Percentiles rank a stretch among this genome's conserved stretches.
These are phyloP conservation scores for Parnassius mnemosyne DNA, from an alignment of 2,888 invertebrate species.

Conservation along the genomic window DNA sequence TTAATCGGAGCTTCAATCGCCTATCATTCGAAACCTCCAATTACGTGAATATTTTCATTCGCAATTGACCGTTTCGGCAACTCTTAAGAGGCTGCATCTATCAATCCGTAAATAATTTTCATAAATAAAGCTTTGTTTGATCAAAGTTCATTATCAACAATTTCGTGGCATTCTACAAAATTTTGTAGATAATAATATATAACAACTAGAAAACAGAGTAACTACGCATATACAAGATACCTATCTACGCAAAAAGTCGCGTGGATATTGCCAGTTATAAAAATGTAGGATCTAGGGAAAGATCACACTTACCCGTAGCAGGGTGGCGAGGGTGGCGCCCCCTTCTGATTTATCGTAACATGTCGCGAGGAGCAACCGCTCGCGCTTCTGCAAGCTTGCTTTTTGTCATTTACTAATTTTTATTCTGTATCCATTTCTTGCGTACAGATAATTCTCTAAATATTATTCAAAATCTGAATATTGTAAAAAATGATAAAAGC, in stretches of 20 bases:
- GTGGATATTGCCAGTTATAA: slow-evolving; percentile 72
- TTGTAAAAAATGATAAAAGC: no score
- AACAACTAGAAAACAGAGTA: slow-evolving; percentile 27
- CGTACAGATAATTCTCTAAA: neutral
- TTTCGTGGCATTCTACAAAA: no score
- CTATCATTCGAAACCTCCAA: no score
- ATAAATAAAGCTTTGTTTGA: no score
- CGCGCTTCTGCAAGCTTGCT: slow-evolving; percentile 63
- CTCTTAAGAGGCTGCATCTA: no score
- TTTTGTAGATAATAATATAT: no score
- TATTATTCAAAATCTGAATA: no score
- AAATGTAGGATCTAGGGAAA: slow-evolving; percentile 78
- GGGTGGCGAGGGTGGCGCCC: slow-evolving; percentile 56
- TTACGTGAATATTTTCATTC: no score
- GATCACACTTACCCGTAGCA: slow-evolving; percentile 66
- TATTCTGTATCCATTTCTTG: slow-evolving; percentile 54
- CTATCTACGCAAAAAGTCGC: slow-evolving; percentile 48
- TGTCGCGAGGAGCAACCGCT: slow-evolving; percentile 65
- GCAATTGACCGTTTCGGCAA: no score
- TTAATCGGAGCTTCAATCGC: no score
- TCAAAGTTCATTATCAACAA: no score
- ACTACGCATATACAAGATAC: slow-evolving; percentile 23
- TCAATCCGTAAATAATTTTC: no score
- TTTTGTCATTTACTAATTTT: slow-evolving; percentile 78
- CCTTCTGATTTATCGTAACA: slow-evolving; percentile 78